Base-by-base conservation (phyloP, 1,140 invertebrate genomes). In the Heliconius melpomene region DNA sequence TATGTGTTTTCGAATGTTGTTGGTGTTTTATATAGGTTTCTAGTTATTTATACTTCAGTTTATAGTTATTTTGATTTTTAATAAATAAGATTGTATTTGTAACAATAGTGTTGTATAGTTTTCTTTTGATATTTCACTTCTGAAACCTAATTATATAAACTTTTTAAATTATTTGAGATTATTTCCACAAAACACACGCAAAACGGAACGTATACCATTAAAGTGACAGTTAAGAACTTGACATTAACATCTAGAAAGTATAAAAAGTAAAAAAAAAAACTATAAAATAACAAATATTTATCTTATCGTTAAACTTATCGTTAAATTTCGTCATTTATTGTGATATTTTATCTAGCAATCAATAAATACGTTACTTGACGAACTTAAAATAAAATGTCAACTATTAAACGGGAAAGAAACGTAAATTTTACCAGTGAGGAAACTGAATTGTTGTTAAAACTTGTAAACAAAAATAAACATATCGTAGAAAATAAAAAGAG, bases 381-480 rank as follows among this genome's bases (percentile, higher is more conserved):
- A n/a, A 23, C 8, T 23, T 23, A 9, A 23, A 57, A 57, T 57
- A 57, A 57, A 57, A 57, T 57, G 54, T 20, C n/a, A 20, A 20
- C 20, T 57, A 57, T 20, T 57, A 57, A 57, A 57, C 20, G 54
- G 9, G 54, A 57, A 23, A 57, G 54, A 23, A 57, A 57, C 54
- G 54, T 57, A n/a, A 57, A 57, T 9, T 57, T 57, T n/a, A n/a
- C 54, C 8, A 20, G 54, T 8, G 54, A 23, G 20, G 54, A 57
- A 7, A 57, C 54, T 1, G 54, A n/a, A 23, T 57, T 57, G n/a
- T n/a, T 57, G 0, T 23, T 57, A 11, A 57, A 57, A 57, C 54
- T 57, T 57, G 54, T 57, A 57, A 57, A 57, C 54, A n/a, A 57
- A 20, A 57, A 57, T 57, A 57, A n/a, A 57, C 54, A 57, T 57